Percentiles rank a stretch among this genome's conserved stretches.
These are phyloP conservation scores for Semotilus atromaculatus DNA, from an alignment of 2,797 vertebrate species.

Conservation along the genomic window DNA sequence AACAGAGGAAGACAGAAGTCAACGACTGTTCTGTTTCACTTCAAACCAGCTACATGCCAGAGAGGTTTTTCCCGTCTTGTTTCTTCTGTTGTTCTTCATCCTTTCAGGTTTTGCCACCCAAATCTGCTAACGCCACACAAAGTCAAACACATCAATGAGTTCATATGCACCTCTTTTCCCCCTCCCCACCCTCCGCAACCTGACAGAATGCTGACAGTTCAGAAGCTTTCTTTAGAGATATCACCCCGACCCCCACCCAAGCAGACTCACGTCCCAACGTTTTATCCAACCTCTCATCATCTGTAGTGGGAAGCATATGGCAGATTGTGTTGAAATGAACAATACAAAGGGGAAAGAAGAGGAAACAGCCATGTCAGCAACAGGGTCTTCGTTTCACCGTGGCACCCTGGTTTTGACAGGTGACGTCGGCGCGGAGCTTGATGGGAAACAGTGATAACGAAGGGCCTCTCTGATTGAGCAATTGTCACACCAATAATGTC, in stretches of 20 bases:
- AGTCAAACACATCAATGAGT: conserved; percentile 88
- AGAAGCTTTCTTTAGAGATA: conserved; percentile 81
- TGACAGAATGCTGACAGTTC: conserved; percentile 98
- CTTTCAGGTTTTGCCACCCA: conserved; percentile 75
- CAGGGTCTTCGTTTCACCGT: conserved; percentile 79
- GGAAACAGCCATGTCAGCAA: conserved; percentile 88
- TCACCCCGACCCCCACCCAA: conserved; percentile 68
- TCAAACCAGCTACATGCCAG: conserved; percentile 84
- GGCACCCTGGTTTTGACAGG: conserved; percentile 88
- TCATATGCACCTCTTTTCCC: conserved; percentile 79
- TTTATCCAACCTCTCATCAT: conserved; percentile 90
- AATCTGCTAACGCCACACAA: conserved; percentile 89
- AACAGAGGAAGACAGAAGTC: conserved; percentile 68
- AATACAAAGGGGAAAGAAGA: conserved; percentile 82
- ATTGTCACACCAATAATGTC: conserved; percentile 60
- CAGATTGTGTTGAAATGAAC: conserved; percentile 90
- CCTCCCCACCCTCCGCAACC: conserved; percentile 78
- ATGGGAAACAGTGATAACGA: conserved; percentile 82
- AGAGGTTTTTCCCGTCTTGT: conserved; percentile 58
- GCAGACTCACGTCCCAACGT: conserved; percentile 76
- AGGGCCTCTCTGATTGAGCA: conserved; percentile 71
- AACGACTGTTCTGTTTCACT: conserved; percentile 88
- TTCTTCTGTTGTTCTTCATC: conserved; percentile 67
- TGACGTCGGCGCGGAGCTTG: conserved; percentile 79
- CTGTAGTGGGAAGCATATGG: conserved; percentile 87